Conservation (phyloP, 2,113 vertebrate genomes). For the Sinocyclocheilus grahami region DNA sequence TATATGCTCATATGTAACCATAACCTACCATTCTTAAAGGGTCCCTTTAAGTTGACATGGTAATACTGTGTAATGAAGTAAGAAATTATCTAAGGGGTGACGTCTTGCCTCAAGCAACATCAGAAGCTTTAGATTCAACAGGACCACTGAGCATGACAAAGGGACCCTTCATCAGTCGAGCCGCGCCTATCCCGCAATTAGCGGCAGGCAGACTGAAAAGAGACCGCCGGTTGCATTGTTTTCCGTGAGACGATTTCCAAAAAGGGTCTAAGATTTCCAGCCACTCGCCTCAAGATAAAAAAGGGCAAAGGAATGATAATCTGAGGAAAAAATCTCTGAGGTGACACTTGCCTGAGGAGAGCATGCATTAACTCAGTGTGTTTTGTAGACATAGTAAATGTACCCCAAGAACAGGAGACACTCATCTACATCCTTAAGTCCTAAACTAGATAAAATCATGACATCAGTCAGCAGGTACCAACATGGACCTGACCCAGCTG, state of each 20-base stretch:
- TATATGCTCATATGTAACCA: conserved; percentile 31
- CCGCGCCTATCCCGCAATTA: conserved; percentile 75
- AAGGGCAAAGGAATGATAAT: conserved; percentile 68
- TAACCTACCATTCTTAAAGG: conserved; percentile 60
- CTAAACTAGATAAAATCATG: not conserved
- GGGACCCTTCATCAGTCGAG: conserved; percentile 69
- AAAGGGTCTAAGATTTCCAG: conserved; percentile 41
- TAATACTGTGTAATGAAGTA: conserved; percentile 67
- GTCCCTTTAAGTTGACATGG: conserved; percentile 52
- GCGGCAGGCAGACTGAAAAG: conserved; percentile 64
- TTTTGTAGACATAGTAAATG: not conserved
- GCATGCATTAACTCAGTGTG: not conserved
- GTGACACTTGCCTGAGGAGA: conserved; percentile 34
- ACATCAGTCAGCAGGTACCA: not conserved
- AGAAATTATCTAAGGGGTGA: conserved; percentile 62
- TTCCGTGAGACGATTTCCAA: conserved; percentile 34
- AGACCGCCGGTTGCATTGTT: conserved; percentile 63
- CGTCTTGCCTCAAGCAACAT: conserved; percentile 61
- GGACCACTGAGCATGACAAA: conserved; percentile 68
- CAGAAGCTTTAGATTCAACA: conserved; percentile 65
- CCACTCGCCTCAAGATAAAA: conserved; percentile 61
- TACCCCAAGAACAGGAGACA: conserved; percentile 1
- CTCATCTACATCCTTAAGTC: not conserved
- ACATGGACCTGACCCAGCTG: not conserved
- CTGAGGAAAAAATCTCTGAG: conserved; percentile 57